A percentile compares a stretch with the other conserved stretches of the same genome.
phyloP scores from a whole-genome alignment of 2,113 vertebrate genomes.

The Campylomormyrus numenius region DNA sequence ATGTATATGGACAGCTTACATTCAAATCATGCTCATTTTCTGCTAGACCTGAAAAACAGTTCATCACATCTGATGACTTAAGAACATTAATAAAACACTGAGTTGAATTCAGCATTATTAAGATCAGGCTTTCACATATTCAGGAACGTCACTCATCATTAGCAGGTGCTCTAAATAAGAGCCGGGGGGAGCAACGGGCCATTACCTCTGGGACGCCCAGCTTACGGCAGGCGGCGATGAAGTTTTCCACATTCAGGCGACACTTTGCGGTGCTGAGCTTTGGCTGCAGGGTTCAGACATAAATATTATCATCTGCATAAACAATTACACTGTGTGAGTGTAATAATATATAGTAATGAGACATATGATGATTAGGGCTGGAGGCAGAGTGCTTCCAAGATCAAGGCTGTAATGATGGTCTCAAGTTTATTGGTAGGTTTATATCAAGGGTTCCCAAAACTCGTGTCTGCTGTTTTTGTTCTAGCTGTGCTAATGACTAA shows the following conservation, averaged over 20 bases:
- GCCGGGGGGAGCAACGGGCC: background rate
- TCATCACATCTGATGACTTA: background rate
- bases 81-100: background rate
- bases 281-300: conserved; percentile 55
- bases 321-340: background rate
- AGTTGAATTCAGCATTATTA: background rate
- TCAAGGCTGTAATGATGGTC: background rate
- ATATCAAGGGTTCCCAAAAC: background rate
- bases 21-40: background rate
- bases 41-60: background rate
- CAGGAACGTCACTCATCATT: background rate
- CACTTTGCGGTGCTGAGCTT: conserved; percentile 75
- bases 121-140: background rate
- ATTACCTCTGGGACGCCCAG: conserved; percentile 79
- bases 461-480: background rate
- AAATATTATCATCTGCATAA: background rate
- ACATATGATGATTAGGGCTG: background rate
- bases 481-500: background rate
- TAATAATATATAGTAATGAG: background rate
- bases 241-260: conserved; percentile 79
- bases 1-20: too few relatives aligned
- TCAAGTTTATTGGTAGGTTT: background rate
- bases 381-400: background rate
- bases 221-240: conserved; percentile 73
- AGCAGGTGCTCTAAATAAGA: background rate